These are phyloP conservation scores for Platynereis dumerilii DNA, from an alignment of 2,888 invertebrate species.

Conservation along the genomic window DNA sequence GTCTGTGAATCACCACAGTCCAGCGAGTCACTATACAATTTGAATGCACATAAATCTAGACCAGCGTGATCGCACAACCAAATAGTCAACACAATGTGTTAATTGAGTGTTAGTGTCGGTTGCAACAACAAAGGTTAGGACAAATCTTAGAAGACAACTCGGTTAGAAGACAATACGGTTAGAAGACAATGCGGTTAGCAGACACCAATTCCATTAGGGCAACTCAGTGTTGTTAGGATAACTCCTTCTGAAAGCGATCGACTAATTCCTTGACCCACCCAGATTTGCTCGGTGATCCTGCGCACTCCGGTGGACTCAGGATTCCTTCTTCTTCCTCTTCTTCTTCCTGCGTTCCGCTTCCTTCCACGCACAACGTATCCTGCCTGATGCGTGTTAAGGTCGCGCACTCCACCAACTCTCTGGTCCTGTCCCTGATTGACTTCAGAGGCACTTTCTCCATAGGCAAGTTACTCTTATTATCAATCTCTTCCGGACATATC, in stretches of 20 bases:
- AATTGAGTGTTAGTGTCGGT: too few species aligned
- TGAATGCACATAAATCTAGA: too few species aligned
- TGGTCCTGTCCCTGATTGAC: slow-evolving; percentile 25
- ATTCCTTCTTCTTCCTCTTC: not conserved
- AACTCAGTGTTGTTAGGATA: slow-evolving; percentile 1
- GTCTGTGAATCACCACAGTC: too few species aligned
- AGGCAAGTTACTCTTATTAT: not conserved
- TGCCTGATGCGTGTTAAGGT: slow-evolving; percentile 32
- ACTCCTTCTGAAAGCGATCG: slow-evolving; percentile 4
- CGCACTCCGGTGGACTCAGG: not conserved
- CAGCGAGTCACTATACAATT: too few species aligned
- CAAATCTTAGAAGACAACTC: too few species aligned
- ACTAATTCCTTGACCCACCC: slow-evolving; percentile 9
- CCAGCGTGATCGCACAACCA: too few species aligned
- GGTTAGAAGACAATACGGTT: too few species aligned
- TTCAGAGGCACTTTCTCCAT: slow-evolving; percentile 16
- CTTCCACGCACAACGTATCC: slow-evolving; percentile 21
- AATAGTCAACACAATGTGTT: too few species aligned
- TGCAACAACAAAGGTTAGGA: too few species aligned
- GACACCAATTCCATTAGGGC: too few species aligned
- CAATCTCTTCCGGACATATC: not conserved
- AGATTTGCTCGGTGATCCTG: not conserved
- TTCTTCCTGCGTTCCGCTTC: not conserved
- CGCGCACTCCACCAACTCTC: slow-evolving; percentile 33
- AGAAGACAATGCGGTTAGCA: too few species aligned